phyloP scores from a whole-genome alignment of 2,797 vertebrate species.

The Acanthurus leucopareius region DNA sequence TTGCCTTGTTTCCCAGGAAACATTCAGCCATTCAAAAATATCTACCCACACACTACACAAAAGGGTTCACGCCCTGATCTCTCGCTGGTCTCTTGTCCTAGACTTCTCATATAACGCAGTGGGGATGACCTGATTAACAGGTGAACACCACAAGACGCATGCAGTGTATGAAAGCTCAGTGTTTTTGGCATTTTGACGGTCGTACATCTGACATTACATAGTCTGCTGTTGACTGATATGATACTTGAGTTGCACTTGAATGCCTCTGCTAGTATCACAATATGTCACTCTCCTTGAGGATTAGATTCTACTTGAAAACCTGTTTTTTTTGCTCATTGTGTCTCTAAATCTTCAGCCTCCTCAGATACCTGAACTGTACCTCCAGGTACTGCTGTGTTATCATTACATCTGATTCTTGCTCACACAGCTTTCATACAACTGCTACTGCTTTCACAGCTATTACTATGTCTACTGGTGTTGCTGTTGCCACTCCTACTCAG shows the following conservation, averaged over 20 bases:
- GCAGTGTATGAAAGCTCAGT: not conserved
- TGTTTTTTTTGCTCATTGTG: not conserved
- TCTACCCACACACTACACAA: constrained; percentile 47
- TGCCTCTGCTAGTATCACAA: not conserved
- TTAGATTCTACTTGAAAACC: not conserved
- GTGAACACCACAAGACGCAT: not conserved
- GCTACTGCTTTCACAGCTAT: not conserved
- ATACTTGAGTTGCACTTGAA: not conserved
- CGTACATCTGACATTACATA: not conserved
- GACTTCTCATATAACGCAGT: constrained; percentile 28
- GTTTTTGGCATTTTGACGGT: not conserved
- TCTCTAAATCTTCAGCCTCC: not conserved
- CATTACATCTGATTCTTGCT: not conserved
- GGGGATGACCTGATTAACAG: constrained; percentile 12
- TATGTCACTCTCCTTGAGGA: not conserved
- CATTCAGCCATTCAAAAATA: constrained; percentile 52
- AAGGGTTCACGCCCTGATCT: constrained; percentile 39
- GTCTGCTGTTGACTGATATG: constrained; percentile 2
- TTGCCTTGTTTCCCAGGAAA: constrained; percentile 70
- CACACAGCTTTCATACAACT: not conserved
- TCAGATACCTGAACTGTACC: not conserved
- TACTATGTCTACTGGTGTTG: not conserved
- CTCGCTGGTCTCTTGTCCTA: not conserved
- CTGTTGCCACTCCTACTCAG: not conserved
- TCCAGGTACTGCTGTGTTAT: not conserved